These are phyloP conservation scores for Tychaedon coryphoeus DNA, from an alignment of 2,113 vertebrate species.

Conservation along the genomic window DNA sequence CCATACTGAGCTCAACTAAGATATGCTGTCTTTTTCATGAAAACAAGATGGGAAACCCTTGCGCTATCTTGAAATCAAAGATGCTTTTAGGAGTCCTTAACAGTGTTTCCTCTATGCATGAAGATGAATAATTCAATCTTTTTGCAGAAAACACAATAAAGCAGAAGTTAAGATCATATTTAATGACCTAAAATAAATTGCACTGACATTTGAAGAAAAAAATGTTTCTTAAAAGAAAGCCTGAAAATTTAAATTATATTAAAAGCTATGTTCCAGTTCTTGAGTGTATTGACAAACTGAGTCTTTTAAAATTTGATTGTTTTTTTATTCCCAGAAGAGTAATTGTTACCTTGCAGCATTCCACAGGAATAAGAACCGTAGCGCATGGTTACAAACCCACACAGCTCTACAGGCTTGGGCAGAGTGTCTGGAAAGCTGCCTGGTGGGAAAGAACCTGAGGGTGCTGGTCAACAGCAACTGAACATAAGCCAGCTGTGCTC, in stretches of 20 bases:
- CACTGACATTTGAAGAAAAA: background rate
- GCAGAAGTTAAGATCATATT: background rate
- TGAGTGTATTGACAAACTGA: background rate
- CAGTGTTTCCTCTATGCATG: background rate
- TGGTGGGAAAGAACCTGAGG: background rate
- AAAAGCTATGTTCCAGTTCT: background rate
- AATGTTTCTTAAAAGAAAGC: background rate
- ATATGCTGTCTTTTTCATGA: background rate
- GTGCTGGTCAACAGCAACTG: background rate
- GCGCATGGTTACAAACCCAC: background rate
- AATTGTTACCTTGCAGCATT: background rate
- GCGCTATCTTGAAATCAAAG: background rate
- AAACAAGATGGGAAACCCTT: background rate
- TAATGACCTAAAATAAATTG: background rate
- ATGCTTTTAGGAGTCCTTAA: background rate
- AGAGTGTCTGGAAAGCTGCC: background rate
- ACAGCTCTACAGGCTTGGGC: background rate
- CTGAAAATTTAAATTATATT: background rate
- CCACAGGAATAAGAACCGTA: background rate
- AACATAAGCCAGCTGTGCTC: background rate
- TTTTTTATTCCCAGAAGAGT: background rate
- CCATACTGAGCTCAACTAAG: background rate
- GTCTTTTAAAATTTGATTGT: background rate
- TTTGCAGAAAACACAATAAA: background rate
- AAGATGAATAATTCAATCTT: background rate